Evolutionary conservation across 2,888 invertebrate genomes (phyloP), one percentile per base, ranked within the genome.

Genomic region (Uloborus plumipes): DNA sequence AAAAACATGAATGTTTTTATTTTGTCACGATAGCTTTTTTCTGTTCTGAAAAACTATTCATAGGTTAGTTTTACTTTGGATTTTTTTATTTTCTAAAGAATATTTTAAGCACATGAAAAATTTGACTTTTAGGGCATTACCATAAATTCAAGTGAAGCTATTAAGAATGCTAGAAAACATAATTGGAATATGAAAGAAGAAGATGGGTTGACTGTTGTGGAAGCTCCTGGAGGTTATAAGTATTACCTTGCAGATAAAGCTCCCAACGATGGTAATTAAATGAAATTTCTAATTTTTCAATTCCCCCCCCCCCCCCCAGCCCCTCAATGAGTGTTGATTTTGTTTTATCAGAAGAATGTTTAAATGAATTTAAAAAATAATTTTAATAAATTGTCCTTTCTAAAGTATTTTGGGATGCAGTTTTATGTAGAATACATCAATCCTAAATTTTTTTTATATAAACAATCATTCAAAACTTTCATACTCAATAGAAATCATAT

Each of bases 191-290:
- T 94, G 0, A 84, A 85, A 31, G 89, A 90, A 26, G 87, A 87
- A 65, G 85, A 65, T 51, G 91, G 93, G 86, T 90, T 92, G 86
- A 92, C 93, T 72, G 91, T 93, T 86, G 86, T 96, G 0, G 92
- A 93, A 87, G 96, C 97, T 62, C 98, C 98, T 7, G 98, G 96
- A 87, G 98, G 98, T 58, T 97, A 98, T 88, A 94, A 93, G 87
- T 98, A 97, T 89, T 93, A 91, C 87, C 91, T 98, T 72, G 89
- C 94, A 70, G 92, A 95, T 87, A 92, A 94, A 88, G 91, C 93
- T 31, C 92, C 47, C 14, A 47, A 47, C 14, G 9, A 39, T 39
- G 39, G 39, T 39, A 39, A 39, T 11, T 11, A 39, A 39, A 39
- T 39, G 26, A 39, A 39, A 39, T 39, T 39, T 6, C 9, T 39